Conservation (phyloP, 2,113 vertebrate species). For the Callorhinus ursinus region DNA sequence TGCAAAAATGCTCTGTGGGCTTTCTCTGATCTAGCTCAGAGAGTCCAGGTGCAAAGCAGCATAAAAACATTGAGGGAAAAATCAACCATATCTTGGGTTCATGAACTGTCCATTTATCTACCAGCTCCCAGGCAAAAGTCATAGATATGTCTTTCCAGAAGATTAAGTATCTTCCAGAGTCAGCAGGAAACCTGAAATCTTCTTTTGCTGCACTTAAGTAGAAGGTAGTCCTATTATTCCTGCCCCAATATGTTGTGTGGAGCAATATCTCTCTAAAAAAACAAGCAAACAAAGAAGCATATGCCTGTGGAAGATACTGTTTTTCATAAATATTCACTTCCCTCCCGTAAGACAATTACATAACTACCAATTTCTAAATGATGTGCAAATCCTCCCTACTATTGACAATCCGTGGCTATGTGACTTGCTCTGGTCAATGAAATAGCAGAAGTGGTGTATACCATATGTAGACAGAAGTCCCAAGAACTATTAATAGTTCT, state of each 20-base stretch:
- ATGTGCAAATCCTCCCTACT: not conserved
- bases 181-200: constrained; percentile 1
- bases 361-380: not conserved
- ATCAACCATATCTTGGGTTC: not conserved
- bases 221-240: not conserved
- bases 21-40: constrained; percentile 50
- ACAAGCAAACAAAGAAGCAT: not conserved
- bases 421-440: not conserved
- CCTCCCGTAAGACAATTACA: not conserved
- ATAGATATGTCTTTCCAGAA: not conserved
- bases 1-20: constrained; percentile 53
- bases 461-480: not conserved
- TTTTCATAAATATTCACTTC: not conserved
- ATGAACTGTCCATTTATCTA: not conserved
- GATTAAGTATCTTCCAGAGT: not conserved
- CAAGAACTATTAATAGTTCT: not conserved
- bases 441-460: not conserved
- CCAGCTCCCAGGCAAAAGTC: not conserved
- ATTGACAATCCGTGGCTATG: not conserved
- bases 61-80: constrained; percentile 1
- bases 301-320: not conserved
- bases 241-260: not conserved
- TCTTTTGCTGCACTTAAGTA: not conserved
- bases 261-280: not conserved
- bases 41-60: constrained; percentile 64